Evolutionary conservation across 1,140 invertebrate species (phyloP), one percentile per base, ranked within the genome.

Genomic region (Papilio helenus): DNA sequence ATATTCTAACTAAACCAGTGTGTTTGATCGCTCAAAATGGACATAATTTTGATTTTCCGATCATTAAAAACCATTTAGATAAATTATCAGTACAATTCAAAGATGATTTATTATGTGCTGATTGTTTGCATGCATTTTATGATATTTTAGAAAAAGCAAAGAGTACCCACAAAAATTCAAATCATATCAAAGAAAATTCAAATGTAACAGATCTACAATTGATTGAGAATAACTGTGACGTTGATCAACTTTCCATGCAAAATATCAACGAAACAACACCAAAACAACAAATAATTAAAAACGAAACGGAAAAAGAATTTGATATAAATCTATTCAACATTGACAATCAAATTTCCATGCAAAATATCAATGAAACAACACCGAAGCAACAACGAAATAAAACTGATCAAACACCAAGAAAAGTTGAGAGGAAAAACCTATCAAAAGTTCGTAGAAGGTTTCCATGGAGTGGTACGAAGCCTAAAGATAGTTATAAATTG

Each of bases 21-120:
- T 98, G 97, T 89, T 91, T 98, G 16, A 92, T 98, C 2, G 97
- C 97, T 18, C 97, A 98, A 83, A 98, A 98, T 95, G 98, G 97
- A 7, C 94, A 96, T 85, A 74, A 76, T 3, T 98, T 97, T 93
- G 97, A 98, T 89, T 98, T 96, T 93, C 93, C 92, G 3, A 91
- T 94, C 61, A 76, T 94, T 10, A 92, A 89, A 82, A 88, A 87
- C 76, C 89, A 92, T 80, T 81, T 94, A 44, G 82, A 94, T 10
- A 92, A 88, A 74, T 85, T 95, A 1, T 83, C 92, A 26, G 89
- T 92, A 80, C 83, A 73, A 46, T 87, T 96, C 18, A 80, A 91
- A 8, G 89, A 95, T 26, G 92, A 95, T 82, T 81, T 96, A 2
- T 80, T 96, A 16, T 96, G 96, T 83, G 91, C 95, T 3, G 96